Conservation (phyloP, 2,888 invertebrate species). For the Homarus gammarus region DNA sequence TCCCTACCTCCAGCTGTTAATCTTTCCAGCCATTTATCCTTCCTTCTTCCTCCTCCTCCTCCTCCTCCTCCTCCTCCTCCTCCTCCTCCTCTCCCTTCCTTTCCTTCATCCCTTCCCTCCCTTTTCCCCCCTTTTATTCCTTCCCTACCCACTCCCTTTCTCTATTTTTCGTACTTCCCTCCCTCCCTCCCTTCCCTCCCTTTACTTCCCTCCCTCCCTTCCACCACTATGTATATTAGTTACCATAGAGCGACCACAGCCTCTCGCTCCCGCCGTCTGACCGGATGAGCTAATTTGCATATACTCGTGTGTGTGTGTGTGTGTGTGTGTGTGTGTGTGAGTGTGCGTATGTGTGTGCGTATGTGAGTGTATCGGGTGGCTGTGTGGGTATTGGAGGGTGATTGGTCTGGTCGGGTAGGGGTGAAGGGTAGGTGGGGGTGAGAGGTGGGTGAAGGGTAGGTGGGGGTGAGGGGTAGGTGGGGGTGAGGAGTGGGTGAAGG, state of each 20-base stretch:
- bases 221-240: too few relatives aligned
- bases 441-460: too few relatives aligned
- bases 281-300: neutral
- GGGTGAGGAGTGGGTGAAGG: neutral
- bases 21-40: neutral
- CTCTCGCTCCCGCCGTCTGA: neutral
- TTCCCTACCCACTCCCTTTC: neutral
- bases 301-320: neutral
- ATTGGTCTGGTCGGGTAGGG: too few relatives aligned
- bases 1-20: neutral
- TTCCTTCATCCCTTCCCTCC: too few relatives aligned
- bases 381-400: too few relatives aligned
- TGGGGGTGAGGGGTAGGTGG: too few relatives aligned
- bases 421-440: too few relatives aligned
- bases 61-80: neutral
- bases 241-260: neutral
- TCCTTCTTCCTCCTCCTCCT: neutral
- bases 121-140: neutral
- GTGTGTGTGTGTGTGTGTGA: neutral
- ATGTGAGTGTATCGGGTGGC: too few relatives aligned
- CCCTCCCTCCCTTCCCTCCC: neutral
- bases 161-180: neutral
- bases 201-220: neutral
- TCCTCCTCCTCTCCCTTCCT: neutral
- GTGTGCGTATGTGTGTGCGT: neutral